Conservation (phyloP, 2,113 vertebrate genomes). For the Sitta europaea region DNA sequence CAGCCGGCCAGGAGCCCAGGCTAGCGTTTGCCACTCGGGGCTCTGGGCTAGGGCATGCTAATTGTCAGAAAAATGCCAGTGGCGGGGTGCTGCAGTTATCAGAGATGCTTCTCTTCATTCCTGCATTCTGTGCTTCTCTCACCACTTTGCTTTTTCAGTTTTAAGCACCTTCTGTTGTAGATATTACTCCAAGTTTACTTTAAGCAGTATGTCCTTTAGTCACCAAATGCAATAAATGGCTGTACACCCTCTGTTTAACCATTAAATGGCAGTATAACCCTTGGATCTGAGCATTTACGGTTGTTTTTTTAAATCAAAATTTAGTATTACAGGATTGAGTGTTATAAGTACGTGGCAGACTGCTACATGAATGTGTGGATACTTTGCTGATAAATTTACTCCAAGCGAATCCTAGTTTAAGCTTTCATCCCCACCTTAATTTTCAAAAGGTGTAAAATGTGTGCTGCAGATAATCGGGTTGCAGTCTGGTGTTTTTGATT, state of each 20-base stretch:
- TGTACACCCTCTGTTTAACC: background rate
- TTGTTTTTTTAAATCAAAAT: background rate
- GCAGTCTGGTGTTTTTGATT: background rate
- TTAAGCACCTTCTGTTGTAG: constrained; percentile 26
- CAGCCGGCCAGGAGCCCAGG: constrained; percentile 43
- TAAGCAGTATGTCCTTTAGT: background rate
- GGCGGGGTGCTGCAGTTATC: background rate
- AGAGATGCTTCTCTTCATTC: constrained; percentile 31
- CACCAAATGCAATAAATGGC: background rate
- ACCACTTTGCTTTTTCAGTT: constrained; percentile 54
- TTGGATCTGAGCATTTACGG: constrained; percentile 1
- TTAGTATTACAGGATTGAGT: background rate
- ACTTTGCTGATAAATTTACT: background rate
- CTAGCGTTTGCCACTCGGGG: constrained; percentile 4
- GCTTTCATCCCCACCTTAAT: background rate
- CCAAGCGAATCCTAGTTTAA: background rate
- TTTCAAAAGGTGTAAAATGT: background rate
- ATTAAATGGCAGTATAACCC: constrained; percentile 2
- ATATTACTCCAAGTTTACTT: constrained; percentile 34
- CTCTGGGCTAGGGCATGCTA: constrained; percentile 55
- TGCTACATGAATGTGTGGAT: background rate
- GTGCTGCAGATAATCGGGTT: accelerated
- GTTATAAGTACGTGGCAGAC: background rate
- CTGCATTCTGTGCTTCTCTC: constrained; percentile 13
- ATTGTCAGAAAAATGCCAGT: constrained; percentile 62